phyloP scores from a whole-genome alignment of 37 sponge, comb jelly and placozoan species.

The Mnemiopsis leidyi region DNA sequence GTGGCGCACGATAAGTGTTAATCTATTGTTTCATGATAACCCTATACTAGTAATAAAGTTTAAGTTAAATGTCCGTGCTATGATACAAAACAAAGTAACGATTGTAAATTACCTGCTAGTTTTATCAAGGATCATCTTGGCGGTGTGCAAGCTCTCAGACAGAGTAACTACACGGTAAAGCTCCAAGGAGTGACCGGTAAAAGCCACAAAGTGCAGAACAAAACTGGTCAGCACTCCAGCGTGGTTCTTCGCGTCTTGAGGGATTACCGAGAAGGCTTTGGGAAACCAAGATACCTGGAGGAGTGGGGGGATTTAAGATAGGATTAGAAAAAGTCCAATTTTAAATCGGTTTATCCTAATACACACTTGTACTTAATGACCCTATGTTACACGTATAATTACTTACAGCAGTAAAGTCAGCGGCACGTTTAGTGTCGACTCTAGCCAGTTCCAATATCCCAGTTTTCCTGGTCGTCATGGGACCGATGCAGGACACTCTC shows the following conservation, averaged over 20 bases:
- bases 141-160: slow-evolving; percentile 13
- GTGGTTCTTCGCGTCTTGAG: neutral
- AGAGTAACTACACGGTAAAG: slow-evolving; percentile 20
- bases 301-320: too few relatives aligned
- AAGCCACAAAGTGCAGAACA: slow-evolving; percentile 46
- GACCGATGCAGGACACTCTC: slow-evolving; percentile 37
- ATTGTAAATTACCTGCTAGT: neutral
- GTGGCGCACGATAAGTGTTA: too few relatives aligned
- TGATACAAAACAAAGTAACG: too few relatives aligned
- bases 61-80: too few relatives aligned
- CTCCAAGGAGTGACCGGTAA: slow-evolving; percentile 34
- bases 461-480: slow-evolving; percentile 54
- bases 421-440: slow-evolving; percentile 50
- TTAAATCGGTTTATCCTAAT: too few relatives aligned
- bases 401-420: slow-evolving; percentile 46
- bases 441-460: slow-evolving; percentile 40
- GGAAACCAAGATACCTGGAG: slow-evolving; percentile 49
- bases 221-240: slow-evolving; percentile 2
- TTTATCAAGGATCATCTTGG: neutral
- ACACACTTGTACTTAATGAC: too few relatives aligned
- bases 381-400: neutral
- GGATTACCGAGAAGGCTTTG: slow-evolving; percentile 33
- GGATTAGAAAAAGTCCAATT: too few relatives aligned
- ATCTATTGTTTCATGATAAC: too few relatives aligned
- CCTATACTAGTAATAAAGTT: too few relatives aligned